Conservation (phyloP, 1,140 invertebrate species). For the Cydia amplana region DNA sequence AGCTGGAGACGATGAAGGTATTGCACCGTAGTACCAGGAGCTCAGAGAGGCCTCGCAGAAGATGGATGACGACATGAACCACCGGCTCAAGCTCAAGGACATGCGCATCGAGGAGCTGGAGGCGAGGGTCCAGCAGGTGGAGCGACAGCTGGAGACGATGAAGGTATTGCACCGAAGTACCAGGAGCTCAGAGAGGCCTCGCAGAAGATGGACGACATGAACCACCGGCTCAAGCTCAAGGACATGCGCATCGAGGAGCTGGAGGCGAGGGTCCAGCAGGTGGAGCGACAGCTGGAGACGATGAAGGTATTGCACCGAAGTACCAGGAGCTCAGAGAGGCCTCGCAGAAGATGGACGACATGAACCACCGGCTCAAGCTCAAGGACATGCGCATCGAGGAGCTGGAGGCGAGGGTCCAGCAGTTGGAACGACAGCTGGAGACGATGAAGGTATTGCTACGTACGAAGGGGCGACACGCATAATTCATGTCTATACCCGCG, state of each 20-base stretch:
- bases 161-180: constrained; percentile 55
- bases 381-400: constrained; percentile 67
- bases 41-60: too few species aligned
- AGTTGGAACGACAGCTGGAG: constrained; percentile 59
- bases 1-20: constrained; percentile 60
- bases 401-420: constrained; percentile 47
- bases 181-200: too few species aligned
- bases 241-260: constrained; percentile 65
- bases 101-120: constrained; percentile 62
- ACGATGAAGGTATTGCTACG: constrained; percentile 52
- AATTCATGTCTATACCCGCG: too few species aligned
- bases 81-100: constrained; percentile 61
- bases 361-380: constrained; percentile 61
- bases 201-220: too few species aligned
- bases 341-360: constrained; percentile 71
- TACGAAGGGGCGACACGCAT: neutral
- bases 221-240: constrained; percentile 60
- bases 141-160: constrained; percentile 56
- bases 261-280: constrained; percentile 45
- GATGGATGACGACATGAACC: too few species aligned
- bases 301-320: constrained; percentile 62
- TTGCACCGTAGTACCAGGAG: too few species aligned
- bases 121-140: constrained; percentile 47
- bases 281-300: constrained; percentile 58
- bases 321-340: constrained; percentile 63